A percentile compares a stretch with the other conserved stretches of the same genome.
These are phyloP conservation scores for Oscheius sp. DNA, from an alignment of 2,888 invertebrate species.

Conservation along the genomic window DNA sequence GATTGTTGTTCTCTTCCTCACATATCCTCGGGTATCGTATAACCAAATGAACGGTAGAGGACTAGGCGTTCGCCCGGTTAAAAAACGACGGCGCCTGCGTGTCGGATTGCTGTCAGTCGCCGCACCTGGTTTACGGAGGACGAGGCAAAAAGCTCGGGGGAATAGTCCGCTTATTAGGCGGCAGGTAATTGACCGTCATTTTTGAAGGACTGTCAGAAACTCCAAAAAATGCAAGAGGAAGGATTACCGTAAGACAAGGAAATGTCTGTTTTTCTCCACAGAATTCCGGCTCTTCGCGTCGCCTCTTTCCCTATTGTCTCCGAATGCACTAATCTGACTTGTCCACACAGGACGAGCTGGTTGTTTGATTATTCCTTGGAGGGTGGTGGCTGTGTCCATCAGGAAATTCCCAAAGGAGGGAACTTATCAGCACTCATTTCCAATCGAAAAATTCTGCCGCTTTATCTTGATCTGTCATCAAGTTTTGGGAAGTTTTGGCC, in stretches of 20 bases:
- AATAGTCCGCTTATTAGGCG: neutral
- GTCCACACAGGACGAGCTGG: slow-evolving; percentile 30
- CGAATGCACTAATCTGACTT: slow-evolving; percentile 26
- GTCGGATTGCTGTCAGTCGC: slow-evolving; percentile 28
- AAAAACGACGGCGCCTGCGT: slow-evolving; percentile 22
- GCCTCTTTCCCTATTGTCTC: slow-evolving; percentile 12
- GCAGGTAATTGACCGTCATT: slow-evolving; percentile 1
- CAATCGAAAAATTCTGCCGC: neutral
- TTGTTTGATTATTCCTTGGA: slow-evolving; percentile 25
- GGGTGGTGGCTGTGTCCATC: neutral
- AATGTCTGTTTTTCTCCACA: neutral
- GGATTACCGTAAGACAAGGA: too few relatives aligned
- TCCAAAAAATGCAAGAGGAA: too few relatives aligned
- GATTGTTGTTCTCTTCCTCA: neutral
- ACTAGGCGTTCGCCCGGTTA: neutral
- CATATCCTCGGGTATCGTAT: neutral
- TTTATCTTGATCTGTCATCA: neutral
- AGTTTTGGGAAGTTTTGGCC: neutral
- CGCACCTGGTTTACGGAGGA: slow-evolving; percentile 34
- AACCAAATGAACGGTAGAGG: neutral
- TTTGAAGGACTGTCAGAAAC: slow-evolving; percentile 3
- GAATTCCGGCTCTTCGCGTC: neutral
- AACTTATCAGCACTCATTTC: neutral
- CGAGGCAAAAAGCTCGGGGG: neutral
- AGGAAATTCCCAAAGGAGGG: neutral